Conservation (phyloP, 2,113 vertebrate species). For the Dermatemys mawii region DNA sequence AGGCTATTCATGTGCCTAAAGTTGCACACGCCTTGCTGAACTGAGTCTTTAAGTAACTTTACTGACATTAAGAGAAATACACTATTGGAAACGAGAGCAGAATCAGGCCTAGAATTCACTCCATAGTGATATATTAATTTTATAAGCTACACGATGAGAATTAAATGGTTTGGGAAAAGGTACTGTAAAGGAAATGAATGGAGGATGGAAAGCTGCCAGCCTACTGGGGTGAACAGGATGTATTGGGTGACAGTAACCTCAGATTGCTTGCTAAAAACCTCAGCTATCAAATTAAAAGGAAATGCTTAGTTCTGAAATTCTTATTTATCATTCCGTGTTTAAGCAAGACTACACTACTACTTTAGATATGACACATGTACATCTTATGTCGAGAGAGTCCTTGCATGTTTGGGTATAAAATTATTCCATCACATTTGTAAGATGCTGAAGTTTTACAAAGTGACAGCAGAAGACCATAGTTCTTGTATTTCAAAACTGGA, state of each 20-base stretch:
- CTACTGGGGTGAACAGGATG: background rate
- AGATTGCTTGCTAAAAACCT: too few species aligned
- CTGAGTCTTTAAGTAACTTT: too few species aligned
- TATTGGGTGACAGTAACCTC: too few species aligned
- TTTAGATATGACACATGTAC: background rate
- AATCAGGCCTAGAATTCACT: background rate
- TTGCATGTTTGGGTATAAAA: background rate
- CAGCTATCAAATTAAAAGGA: background rate
- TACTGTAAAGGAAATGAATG: background rate
- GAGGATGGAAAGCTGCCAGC: background rate
- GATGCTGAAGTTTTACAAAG: background rate
- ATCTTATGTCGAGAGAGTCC: background rate
- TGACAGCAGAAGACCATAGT: background rate
- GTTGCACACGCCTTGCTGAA: too few species aligned
- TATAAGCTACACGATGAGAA: background rate
- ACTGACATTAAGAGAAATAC: background rate
- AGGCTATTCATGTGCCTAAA: too few species aligned
- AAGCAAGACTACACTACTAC: background rate
- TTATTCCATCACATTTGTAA: background rate
- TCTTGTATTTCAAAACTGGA: background rate
- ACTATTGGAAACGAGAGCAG: background rate
- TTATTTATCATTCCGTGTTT: background rate
- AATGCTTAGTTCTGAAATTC: accelerated
- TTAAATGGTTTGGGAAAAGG: background rate
- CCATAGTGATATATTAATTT: background rate